Percentiles rank a stretch among this genome's conserved stretches.
Evolutionary conservation across 2,113 vertebrate species (phyloP).

Genomic region (Neofelis nebulosa): DNA sequence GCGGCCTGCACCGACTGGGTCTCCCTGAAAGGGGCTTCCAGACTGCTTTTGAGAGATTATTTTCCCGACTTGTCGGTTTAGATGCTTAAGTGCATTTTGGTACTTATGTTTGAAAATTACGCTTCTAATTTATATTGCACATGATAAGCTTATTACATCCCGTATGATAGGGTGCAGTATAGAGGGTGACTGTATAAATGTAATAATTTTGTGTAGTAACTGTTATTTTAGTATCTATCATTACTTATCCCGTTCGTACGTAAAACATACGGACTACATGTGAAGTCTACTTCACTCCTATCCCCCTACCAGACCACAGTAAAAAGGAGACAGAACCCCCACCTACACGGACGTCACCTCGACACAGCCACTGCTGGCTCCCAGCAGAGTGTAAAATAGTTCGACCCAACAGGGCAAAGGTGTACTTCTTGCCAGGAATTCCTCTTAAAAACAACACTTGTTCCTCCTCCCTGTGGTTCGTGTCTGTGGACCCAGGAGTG

Average conservation of each 20-base stretch:
- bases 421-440: background rate
- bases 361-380: fast-evolving
- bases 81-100: background rate
- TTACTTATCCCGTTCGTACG: background rate
- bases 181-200: background rate
- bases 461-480: background rate
- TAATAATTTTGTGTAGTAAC: background rate
- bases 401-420: fast-evolving
- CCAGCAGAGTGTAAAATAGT: too few relatives aligned
- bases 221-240: background rate
- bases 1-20: fast-evolving
- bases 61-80: background rate
- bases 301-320: too few relatives aligned
- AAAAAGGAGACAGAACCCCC: fast-evolving
- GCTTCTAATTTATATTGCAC: background rate
- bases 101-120: background rate
- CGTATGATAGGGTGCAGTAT: fast-evolving
- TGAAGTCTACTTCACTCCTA: fast-evolving
- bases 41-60: fast-evolving
- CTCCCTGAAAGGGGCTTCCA: fast-evolving
- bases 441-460: fast-evolving
- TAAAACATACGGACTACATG: too few relatives aligned
- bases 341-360: fast-evolving
- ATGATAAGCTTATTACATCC: background rate
- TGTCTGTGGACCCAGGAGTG: background rate